Conservation (phyloP, 2,888 invertebrate genomes). For the Tipula lateralis region DNA sequence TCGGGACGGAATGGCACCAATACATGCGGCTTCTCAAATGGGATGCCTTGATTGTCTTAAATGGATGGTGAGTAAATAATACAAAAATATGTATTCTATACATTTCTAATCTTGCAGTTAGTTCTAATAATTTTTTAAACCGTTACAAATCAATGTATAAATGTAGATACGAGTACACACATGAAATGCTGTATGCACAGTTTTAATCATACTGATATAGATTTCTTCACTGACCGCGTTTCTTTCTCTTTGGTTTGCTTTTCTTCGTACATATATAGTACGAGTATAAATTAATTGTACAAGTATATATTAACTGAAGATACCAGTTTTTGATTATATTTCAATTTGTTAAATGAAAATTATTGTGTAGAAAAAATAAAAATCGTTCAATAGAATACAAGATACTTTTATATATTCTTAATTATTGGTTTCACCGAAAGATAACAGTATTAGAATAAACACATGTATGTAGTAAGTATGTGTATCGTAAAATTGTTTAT, state of each 20-base stretch:
- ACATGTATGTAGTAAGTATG: not conserved
- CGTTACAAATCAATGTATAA: not conserved
- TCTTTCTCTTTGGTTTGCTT: not conserved
- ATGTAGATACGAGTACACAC: not conserved
- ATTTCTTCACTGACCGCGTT: constrained; percentile 11
- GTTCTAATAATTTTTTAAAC: not conserved
- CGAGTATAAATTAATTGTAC: too few relatives aligned
- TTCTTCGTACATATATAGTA: not conserved
- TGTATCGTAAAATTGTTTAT: not conserved
- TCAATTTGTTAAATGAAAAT: not conserved
- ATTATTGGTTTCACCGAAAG: not conserved
- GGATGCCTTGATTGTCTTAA: constrained; percentile 80
- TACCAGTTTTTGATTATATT: not conserved
- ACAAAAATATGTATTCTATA: not conserved
- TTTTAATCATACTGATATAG: constrained; percentile 6
- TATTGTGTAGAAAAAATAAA: not conserved
- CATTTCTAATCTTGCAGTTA: not conserved
- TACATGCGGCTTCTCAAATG: constrained; percentile 87
- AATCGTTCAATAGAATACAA: not conserved
- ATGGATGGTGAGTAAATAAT: constrained; percentile 69
- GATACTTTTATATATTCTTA: not conserved
- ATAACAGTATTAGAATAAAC: not conserved
- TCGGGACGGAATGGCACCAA: constrained; percentile 84
- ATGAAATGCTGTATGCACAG: not conserved
- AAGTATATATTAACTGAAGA: too few relatives aligned